Evolutionary conservation across 2,888 invertebrate species (phyloP).

Genomic region (Erpobdella octoculata): DNA sequence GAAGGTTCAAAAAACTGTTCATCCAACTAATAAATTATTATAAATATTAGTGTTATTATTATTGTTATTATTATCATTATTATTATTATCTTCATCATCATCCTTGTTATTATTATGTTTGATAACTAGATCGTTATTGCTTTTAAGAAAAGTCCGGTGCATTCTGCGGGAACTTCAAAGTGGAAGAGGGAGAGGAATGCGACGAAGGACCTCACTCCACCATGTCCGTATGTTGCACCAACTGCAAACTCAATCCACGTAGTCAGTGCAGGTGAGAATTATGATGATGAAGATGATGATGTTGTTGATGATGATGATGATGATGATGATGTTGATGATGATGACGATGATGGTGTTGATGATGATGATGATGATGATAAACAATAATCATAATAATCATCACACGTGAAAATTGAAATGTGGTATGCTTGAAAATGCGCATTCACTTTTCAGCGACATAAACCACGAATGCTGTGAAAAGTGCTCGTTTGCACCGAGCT

Average conservation of each 20-base stretch:
- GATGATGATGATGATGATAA: too few relatives aligned
- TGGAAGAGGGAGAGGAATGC: slow-evolving; percentile 88
- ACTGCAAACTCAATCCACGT: slow-evolving; percentile 78
- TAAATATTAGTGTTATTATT: neutral
- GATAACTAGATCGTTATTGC: neutral
- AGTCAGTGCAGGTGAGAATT: slow-evolving; percentile 65
- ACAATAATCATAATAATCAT: too few relatives aligned
- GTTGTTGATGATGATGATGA: neutral
- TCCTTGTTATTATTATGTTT: neutral
- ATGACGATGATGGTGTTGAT: too few relatives aligned
- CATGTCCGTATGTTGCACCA: slow-evolving; percentile 80
- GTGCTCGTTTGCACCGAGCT: slow-evolving; percentile 73
- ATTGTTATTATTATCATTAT: neutral
- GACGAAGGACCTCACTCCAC: slow-evolving; percentile 73
- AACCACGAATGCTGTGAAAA: slow-evolving; percentile 87
- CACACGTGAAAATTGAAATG: too few relatives aligned
- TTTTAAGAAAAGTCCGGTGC: slow-evolving; percentile 46
- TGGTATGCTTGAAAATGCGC: too few relatives aligned
- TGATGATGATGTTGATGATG: neutral
- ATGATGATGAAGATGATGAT: neutral
- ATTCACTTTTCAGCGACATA: slow-evolving; percentile 73
- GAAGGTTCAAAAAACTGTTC: too few relatives aligned
- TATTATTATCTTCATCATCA: neutral
- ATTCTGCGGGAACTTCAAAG: slow-evolving; percentile 87
- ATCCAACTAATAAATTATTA: neutral